These are phyloP conservation scores for Camponotus pennsylvanicus DNA, from an alignment of 1,140 invertebrate genomes.

Conservation along the genomic window DNA sequence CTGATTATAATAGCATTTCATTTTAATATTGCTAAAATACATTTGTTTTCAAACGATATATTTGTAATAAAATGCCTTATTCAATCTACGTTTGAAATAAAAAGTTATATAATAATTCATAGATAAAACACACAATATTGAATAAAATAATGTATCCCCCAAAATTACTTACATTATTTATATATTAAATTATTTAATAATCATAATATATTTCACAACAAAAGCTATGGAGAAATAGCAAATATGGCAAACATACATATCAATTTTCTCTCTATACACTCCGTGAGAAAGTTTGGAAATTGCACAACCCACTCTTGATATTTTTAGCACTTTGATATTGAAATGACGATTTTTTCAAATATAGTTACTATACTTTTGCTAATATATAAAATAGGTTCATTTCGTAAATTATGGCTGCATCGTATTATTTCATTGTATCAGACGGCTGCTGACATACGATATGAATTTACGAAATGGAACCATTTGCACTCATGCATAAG, in stretches of 20 bases:
- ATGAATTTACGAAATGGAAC: conserved; percentile 64
- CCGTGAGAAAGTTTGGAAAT: conserved; percentile 34
- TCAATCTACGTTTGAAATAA: not conserved
- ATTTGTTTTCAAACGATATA: conserved; percentile 14
- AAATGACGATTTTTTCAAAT: conserved; percentile 47
- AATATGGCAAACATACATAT: not conserved
- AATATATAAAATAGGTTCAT: conserved; percentile 61
- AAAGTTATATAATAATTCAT: conserved; percentile 9
- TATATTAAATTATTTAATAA: conserved; percentile 18
- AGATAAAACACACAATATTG: not conserved
- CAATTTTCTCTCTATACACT: not conserved
- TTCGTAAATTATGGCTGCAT: conserved; percentile 71
- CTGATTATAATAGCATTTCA: conserved; percentile 27
- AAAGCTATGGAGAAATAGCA: conserved; percentile 23
- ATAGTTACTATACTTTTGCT: conserved; percentile 40
- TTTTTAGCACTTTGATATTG: conserved; percentile 46
- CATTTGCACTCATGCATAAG: conserved; percentile 32
- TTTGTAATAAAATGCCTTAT: conserved; percentile 16
- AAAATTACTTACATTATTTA: conserved; percentile 10
- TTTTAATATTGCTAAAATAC: conserved; percentile 34
- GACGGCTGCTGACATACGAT: conserved; percentile 41
- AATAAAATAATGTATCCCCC: conserved; percentile 9
- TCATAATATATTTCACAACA: conserved; percentile 31
- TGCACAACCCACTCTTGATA: conserved; percentile 46
- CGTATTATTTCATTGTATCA: conserved; percentile 32